A percentile compares a stretch with the other conserved stretches of the same genome.
These are phyloP conservation scores for Chloroclysta siterata DNA, from an alignment of 2,888 invertebrate species.

Conservation along the genomic window DNA sequence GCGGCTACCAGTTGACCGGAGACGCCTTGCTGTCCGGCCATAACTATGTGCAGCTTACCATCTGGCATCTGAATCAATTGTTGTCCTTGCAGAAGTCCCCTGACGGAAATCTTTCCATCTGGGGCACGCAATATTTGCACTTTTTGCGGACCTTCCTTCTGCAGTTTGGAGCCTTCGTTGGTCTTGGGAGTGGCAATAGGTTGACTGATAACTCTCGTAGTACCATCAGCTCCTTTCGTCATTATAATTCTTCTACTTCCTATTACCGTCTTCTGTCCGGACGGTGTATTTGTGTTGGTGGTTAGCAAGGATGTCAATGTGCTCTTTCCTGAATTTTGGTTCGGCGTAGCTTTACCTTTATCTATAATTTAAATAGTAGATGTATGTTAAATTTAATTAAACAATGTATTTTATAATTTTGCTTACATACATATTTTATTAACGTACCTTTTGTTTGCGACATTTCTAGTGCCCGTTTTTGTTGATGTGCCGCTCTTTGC, in stretches of 20 bases:
- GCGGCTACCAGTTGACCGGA: constrained; percentile 75
- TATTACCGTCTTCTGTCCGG: constrained; percentile 87
- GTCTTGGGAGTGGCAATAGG: constrained; percentile 75
- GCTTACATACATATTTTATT: background rate
- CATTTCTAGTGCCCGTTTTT: constrained; percentile 90
- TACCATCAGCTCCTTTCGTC: constrained; percentile 90
- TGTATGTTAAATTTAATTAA: background rate
- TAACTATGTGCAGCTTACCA: constrained; percentile 94
- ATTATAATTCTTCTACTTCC: constrained; percentile 89
- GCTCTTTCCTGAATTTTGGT: constrained; percentile 85
- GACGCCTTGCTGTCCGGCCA: constrained; percentile 86
- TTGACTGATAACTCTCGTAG: constrained; percentile 87
- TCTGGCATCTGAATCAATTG: constrained; percentile 97
- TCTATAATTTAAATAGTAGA: constrained; percentile 53
- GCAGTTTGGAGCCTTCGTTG: constrained; percentile 53
- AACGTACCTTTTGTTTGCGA: constrained; percentile 81
- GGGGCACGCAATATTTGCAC: constrained; percentile 96
- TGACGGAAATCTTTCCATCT: constrained; percentile 96
- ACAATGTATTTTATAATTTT: background rate
- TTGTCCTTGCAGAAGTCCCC: constrained; percentile 96
- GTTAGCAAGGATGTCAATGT: constrained; percentile 88
- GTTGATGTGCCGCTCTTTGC: constrained; percentile 95
- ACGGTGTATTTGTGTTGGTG: constrained; percentile 73
- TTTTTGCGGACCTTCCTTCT: constrained; percentile 87
- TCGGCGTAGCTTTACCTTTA: constrained; percentile 76